Percentiles rank a stretch among this genome's conserved stretches.
Evolutionary conservation across 2,113 vertebrate species (phyloP).

Genomic region (Chroicocephalus ridibundus): DNA sequence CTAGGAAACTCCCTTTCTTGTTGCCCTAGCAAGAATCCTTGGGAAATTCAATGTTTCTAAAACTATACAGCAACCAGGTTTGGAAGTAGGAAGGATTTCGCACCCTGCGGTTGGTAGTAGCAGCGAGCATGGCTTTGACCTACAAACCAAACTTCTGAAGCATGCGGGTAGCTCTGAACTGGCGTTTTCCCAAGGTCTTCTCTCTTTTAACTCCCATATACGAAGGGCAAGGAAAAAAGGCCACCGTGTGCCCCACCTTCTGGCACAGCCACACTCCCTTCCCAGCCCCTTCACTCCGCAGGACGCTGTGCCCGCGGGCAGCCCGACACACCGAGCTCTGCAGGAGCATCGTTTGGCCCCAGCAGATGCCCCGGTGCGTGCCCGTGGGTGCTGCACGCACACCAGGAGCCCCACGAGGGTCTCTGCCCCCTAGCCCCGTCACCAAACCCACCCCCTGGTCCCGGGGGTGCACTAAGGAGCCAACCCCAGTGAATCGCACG

Average conservation of each 20-base stretch:
- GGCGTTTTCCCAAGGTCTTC: background rate
- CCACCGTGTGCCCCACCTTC: rapidly evolving
- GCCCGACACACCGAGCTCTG: background rate
- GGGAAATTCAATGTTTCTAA: background rate
- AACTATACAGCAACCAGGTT: background rate
- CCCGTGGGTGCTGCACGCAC: background rate
- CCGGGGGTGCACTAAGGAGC: rapidly evolving
- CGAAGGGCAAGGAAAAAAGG: background rate
- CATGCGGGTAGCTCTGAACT: background rate
- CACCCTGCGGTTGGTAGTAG: background rate
- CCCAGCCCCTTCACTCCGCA: rapidly evolving
- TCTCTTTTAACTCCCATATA: background rate
- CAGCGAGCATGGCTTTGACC: background rate
- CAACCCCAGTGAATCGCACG: rapidly evolving
- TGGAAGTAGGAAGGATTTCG: background rate
- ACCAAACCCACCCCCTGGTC: background rate
- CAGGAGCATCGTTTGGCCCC: rapidly evolving
- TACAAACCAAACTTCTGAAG: background rate
- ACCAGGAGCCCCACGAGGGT: rapidly evolving
- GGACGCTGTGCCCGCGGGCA: rapidly evolving
- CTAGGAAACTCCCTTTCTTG: background rate
- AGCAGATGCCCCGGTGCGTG: rapidly evolving
- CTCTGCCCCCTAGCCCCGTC: background rate
- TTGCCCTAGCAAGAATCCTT: background rate
- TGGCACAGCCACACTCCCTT: background rate